Percentiles rank a stretch among this genome's conserved stretches.
Conservation (phyloP, 2,888 invertebrate species). For the Phortica okadai region DNA sequence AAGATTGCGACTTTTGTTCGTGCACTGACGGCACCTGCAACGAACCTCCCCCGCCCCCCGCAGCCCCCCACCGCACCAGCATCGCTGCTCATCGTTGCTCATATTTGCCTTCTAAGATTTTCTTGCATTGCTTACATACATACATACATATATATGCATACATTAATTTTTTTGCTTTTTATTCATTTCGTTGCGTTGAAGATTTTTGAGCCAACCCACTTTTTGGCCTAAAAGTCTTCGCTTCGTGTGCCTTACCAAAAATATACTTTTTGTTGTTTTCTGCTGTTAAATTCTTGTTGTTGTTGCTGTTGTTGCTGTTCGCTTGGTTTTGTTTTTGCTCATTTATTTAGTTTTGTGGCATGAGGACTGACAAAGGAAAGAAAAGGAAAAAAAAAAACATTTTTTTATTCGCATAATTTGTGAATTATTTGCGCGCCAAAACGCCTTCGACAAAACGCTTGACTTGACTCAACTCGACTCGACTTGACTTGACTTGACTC, state of each 20-base stretch:
- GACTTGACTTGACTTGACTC: too few species aligned
- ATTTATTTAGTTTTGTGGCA: conserved; percentile 62
- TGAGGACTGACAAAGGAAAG: conserved; percentile 67
- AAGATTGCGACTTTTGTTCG: conserved; percentile 38
- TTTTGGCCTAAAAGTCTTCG: conserved; percentile 52
- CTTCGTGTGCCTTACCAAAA: not conserved
- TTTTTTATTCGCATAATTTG: conserved; percentile 76
- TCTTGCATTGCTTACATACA: conserved; percentile 38
- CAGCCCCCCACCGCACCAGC: not conserved
- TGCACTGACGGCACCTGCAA: not conserved
- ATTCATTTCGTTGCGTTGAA: conserved; percentile 56
- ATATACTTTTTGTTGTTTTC: conserved; percentile 23
- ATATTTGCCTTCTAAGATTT: conserved; percentile 7
- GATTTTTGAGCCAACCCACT: conserved; percentile 64
- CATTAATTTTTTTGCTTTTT: conserved; percentile 9
- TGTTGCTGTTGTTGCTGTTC: conserved; percentile 39
- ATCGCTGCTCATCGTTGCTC: conserved; percentile 40
- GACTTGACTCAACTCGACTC: conserved; percentile 10
- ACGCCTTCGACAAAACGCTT: conserved; percentile 54
- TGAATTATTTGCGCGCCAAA: conserved; percentile 72
- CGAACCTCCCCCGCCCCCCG: not conserved
- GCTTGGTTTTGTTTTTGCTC: conserved; percentile 49
- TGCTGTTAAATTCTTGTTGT: conserved; percentile 22
- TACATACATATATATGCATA: not conserved
- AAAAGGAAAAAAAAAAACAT: conserved; percentile 59